These are phyloP conservation scores for Drosophila kurseongensis DNA, from an alignment of 1,140 invertebrate species.

Conservation along the genomic window DNA sequence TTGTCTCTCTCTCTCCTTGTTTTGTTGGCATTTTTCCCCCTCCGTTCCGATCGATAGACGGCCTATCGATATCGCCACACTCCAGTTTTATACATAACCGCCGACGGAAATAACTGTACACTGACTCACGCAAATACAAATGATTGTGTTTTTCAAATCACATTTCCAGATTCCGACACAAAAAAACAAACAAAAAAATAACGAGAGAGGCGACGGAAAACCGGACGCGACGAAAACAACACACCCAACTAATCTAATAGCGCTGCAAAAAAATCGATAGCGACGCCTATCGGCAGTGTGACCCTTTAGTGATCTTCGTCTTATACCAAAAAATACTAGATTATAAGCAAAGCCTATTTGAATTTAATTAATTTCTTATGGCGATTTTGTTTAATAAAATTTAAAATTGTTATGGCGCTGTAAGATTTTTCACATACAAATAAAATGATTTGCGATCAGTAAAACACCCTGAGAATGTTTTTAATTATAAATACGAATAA, in stretches of 20 bases:
- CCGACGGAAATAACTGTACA: not conserved
- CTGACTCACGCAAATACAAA: slow-evolving; percentile 26
- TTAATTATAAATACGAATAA: too few species aligned
- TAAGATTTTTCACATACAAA: too few species aligned
- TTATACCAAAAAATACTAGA: not conserved
- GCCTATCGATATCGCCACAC: slow-evolving; percentile 25
- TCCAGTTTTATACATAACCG: slow-evolving; percentile 5
- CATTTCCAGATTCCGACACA: slow-evolving; percentile 20
- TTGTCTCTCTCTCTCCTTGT: slow-evolving; percentile 12
- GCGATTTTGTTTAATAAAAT: too few species aligned
- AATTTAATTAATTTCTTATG: too few species aligned
- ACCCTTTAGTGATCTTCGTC: not conserved
- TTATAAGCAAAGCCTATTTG: too few species aligned
- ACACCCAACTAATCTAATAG: slow-evolving; percentile 22
- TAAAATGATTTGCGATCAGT: too few species aligned
- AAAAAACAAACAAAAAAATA: slow-evolving; percentile 31
- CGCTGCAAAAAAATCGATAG: not conserved
- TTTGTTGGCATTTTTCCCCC: slow-evolving; percentile 29
- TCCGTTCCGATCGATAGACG: slow-evolving; percentile 19
- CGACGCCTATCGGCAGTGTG: slow-evolving; percentile 1
- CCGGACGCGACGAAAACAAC: slow-evolving; percentile 37
- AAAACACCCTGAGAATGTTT: too few species aligned
- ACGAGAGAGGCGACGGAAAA: not conserved
- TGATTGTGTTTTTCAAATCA: slow-evolving; percentile 13
- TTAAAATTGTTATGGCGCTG: too few species aligned